Percentiles rank a stretch among this genome's conserved stretches.
These are phyloP conservation scores for Thelaira solivaga DNA, from an alignment of 2,888 invertebrate species.

Conservation along the genomic window DNA sequence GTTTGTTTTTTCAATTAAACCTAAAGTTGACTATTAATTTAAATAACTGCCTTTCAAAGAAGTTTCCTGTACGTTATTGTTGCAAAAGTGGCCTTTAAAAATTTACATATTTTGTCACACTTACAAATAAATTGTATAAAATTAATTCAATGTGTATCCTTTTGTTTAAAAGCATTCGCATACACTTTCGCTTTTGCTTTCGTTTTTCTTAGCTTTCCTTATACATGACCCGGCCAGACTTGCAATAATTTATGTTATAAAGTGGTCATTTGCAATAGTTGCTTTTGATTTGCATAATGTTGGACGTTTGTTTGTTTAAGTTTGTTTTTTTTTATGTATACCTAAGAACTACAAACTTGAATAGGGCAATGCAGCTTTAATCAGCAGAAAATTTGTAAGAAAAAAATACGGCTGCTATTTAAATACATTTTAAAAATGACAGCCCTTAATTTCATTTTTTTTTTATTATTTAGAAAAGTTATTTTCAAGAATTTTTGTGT, in stretches of 20 bases:
- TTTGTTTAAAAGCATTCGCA: too few relatives aligned
- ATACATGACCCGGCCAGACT: constrained; percentile 17
- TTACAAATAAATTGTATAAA: constrained; percentile 13
- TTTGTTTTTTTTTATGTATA: not conserved
- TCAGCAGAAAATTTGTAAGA: not conserved
- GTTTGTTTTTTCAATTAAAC: too few relatives aligned
- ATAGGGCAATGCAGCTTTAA: not conserved
- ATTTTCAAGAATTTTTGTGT: too few relatives aligned
- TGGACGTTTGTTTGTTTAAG: constrained; percentile 12
- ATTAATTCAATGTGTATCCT: constrained; percentile 45
- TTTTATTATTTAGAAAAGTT: too few relatives aligned
- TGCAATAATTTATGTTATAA: constrained; percentile 48
- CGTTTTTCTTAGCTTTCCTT: not conserved
- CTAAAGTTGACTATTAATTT: not conserved
- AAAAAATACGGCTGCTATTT: too few relatives aligned
- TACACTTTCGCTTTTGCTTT: not conserved
- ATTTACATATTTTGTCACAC: constrained; percentile 45
- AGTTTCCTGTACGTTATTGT: constrained; percentile 22
- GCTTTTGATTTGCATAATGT: constrained; percentile 49
- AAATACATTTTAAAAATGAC: too few relatives aligned
- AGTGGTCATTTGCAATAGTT: constrained; percentile 40
- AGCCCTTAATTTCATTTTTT: too few relatives aligned
- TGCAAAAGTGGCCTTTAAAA: constrained; percentile 16
- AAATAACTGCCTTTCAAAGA: constrained; percentile 21
- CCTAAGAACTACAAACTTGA: too few relatives aligned